Conservation (phyloP, 1,140 invertebrate genomes). For the Ectropis grisescens region DNA sequence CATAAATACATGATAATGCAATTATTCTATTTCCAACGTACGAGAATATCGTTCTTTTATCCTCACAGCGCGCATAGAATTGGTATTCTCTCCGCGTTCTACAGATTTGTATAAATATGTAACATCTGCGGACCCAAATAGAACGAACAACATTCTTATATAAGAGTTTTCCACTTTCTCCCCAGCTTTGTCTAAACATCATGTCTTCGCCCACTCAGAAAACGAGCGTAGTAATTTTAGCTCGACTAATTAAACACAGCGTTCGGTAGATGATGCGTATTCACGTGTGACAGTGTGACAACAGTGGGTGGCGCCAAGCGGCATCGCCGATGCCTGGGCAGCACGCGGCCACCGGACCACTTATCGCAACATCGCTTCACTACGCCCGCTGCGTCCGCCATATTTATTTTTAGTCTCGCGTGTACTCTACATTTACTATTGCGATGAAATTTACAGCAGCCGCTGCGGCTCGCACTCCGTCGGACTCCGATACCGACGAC, state of each 20-base stretch:
- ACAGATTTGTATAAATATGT: no score
- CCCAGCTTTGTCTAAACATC: no score
- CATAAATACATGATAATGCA: background rate
- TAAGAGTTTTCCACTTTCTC: no score
- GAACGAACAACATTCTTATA: no score
- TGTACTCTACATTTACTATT: slow-evolving; percentile 58
- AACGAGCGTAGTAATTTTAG: slow-evolving; percentile 23
- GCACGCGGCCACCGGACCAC: slow-evolving; percentile 24
- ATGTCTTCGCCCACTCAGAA: slow-evolving; percentile 25
- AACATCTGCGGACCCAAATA: no score
- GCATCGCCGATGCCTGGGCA: slow-evolving; percentile 15
- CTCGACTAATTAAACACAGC: slow-evolving; percentile 12
- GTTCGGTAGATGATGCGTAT: slow-evolving; percentile 24
- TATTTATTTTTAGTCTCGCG: slow-evolving; percentile 60
- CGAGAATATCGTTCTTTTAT: no score
- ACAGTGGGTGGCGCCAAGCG: slow-evolving; percentile 20
- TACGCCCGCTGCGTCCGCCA: slow-evolving; percentile 44
- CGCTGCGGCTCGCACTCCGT: slow-evolving; percentile 41
- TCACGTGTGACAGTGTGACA: slow-evolving; percentile 35
- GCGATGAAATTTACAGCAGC: slow-evolving; percentile 59
- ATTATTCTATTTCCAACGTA: no score
- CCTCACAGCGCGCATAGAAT: no score
- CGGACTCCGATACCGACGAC: slow-evolving; percentile 38
- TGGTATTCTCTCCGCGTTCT: no score
- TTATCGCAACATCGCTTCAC: slow-evolving; percentile 54